phyloP scores from a whole-genome alignment of 2,797 vertebrate genomes.

The Cetoscarus ocellatus region DNA sequence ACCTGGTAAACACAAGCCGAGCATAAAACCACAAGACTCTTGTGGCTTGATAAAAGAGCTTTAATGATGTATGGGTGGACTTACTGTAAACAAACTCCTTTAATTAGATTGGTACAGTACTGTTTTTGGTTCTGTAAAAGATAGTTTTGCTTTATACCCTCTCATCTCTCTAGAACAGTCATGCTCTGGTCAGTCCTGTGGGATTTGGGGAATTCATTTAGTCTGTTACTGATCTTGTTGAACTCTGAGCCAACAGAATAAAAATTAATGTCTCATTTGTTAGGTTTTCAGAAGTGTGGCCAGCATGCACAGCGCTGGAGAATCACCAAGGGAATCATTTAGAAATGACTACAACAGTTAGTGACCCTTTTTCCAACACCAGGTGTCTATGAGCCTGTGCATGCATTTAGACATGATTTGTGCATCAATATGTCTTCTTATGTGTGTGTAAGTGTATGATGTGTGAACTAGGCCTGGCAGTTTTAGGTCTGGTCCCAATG shows the following conservation, averaged over 20 bases:
- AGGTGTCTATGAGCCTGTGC: slow-evolving; percentile 47
- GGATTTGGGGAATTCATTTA: slow-evolving; percentile 65
- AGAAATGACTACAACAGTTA: slow-evolving; percentile 58
- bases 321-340: slow-evolving; percentile 42
- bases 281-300: slow-evolving; percentile 42
- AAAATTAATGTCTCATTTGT: slow-evolving; percentile 65
- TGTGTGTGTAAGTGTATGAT: slow-evolving; percentile 25
- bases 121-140: slow-evolving; percentile 63
- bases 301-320: slow-evolving; percentile 23
- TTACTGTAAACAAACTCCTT: slow-evolving; percentile 75
- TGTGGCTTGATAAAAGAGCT: slow-evolving; percentile 71
- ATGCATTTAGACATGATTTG: slow-evolving; percentile 42
- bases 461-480: slow-evolving; percentile 43
- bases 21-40: slow-evolving; percentile 63
- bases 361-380: slow-evolving; percentile 49
- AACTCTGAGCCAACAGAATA: slow-evolving; percentile 60
- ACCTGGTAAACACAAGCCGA: slow-evolving; percentile 57
- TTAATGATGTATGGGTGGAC: slow-evolving; percentile 70
- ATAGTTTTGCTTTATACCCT: slow-evolving; percentile 62
- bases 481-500: slow-evolving; percentile 72
- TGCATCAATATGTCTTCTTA: slow-evolving; percentile 24
- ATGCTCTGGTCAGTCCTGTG: slow-evolving; percentile 67
- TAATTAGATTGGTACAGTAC: slow-evolving; percentile 71
- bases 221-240: slow-evolving; percentile 66
- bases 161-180: slow-evolving; percentile 70